Evolutionary conservation across 2,113 vertebrate species (phyloP), one percentile per base, ranked within the genome.

Genomic region (Rafetus swinhoei): DNA sequence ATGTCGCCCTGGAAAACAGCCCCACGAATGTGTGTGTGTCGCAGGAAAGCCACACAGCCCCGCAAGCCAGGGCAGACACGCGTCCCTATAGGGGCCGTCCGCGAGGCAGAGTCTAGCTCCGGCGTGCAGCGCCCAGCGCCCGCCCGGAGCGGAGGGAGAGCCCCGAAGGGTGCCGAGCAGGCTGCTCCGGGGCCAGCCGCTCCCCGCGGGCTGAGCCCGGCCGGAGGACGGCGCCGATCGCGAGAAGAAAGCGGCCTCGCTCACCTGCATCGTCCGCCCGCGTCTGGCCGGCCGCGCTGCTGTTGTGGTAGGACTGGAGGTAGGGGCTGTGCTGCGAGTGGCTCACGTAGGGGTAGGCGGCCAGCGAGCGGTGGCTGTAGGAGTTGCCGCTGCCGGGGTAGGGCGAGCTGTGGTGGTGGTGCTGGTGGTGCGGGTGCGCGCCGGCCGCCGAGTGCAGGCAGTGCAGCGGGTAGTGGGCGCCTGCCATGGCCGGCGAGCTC

Each of bases 311-410:
- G 87, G 99, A 98, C 96, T 99, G 99, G 97, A 99, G 98, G 98
- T 99, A 99, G 80, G 99, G 99, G 97, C 99, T 99, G 98, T 99
- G 99, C 98, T 99, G 99, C 97, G 99, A 97, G 94, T 99, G 99
- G 99, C 99, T 99, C 98, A 99, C 98, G 97, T 99, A 99, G 72
- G 99, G 99, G 98, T 99, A 99, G 92, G 99, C 98, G 99, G 97
- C 98, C 98, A 99, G 98, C 62, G 98, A 98, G 95, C 99, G 98
- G 97, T 98, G 98, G 98, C 99, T 99, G 98, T 99, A 99, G 97
- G 99, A 99, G 98, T 99, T 99, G 97, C 97, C 98, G 97, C 97
- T 98, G 95, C 98, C 98, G 97, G 99, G 99, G 95, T 99, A 98
- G 97, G 98, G 98, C 98, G 98, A 98, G 97, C 99, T 98, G 99